These are phyloP conservation scores for Phortica okadai DNA, from an alignment of 2,888 invertebrate species.

Conservation along the genomic window DNA sequence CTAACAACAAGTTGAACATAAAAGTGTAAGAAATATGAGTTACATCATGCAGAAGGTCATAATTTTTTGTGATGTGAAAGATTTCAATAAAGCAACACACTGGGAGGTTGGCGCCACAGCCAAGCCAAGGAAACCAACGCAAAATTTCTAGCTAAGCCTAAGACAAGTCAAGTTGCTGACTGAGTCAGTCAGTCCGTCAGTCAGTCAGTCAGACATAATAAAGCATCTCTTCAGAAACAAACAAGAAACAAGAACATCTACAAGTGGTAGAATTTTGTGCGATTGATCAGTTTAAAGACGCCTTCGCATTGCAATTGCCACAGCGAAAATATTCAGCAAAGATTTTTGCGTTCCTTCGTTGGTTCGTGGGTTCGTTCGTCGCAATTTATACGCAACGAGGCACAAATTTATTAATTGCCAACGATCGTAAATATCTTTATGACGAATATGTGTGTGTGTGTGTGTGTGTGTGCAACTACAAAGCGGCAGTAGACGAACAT, in stretches of 20 bases:
- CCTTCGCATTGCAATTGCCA: constrained; percentile 3
- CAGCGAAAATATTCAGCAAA: background rate
- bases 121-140: background rate
- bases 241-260: too few species aligned
- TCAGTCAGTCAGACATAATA: background rate
- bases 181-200: background rate
- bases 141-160: background rate
- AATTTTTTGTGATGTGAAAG: background rate
- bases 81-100: background rate
- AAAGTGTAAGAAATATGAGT: constrained; percentile 21
- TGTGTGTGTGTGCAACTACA: constrained; percentile 6
- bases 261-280: too few species aligned
- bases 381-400: constrained; percentile 62
- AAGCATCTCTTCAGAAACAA: background rate
- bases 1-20: background rate
- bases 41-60: constrained; percentile 13
- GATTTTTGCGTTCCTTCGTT: background rate
- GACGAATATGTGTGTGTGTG: constrained; percentile 59
- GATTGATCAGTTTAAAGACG: background rate
- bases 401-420: constrained; percentile 73
- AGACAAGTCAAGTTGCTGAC: background rate
- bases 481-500: too few species aligned
- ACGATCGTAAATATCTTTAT: constrained; percentile 71
- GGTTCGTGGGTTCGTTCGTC: background rate
- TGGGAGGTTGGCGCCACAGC: constrained; percentile 23